Evolutionary conservation across 2,797 vertebrate genomes (phyloP).

Genomic region (Poecilia gillii): DNA sequence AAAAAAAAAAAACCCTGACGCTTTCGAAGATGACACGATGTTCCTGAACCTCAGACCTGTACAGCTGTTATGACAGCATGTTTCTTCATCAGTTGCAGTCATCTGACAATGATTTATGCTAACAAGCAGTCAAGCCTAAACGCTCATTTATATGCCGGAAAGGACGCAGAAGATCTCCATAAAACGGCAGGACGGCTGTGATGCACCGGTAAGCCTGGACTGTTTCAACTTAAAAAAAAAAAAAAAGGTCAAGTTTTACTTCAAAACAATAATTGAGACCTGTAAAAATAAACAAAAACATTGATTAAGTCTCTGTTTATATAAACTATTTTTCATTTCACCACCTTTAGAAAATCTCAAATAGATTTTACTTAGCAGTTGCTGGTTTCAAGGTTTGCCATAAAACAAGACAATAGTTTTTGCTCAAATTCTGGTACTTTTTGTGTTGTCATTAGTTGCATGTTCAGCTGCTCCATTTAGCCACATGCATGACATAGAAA

Average conservation of each 20-base stretch:
- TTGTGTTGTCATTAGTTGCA: neutral
- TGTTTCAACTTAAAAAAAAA: neutral
- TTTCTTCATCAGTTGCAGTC: slow-evolving; percentile 23
- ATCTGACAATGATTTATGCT: slow-evolving; percentile 47
- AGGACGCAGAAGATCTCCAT: slow-evolving; percentile 14
- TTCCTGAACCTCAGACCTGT: slow-evolving; percentile 7
- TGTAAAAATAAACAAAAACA: slow-evolving; percentile 16
- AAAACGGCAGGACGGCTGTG: slow-evolving; percentile 15
- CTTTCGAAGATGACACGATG: slow-evolving; percentile 36
- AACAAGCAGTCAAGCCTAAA: slow-evolving; percentile 28
- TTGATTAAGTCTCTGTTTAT: slow-evolving; percentile 26
- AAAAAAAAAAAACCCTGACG: slow-evolving; percentile 7
- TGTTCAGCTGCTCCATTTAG: neutral
- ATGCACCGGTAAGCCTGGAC: slow-evolving; percentile 21
- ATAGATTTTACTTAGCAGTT: neutral
- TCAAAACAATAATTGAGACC: slow-evolving; percentile 32
- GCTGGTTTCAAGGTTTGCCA: neutral
- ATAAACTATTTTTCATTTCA: slow-evolving; percentile 13
- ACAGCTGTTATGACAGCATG: slow-evolving; percentile 23
- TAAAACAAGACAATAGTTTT: neutral
- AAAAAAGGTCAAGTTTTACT: slow-evolving; percentile 16
- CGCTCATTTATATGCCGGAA: slow-evolving; percentile 27
- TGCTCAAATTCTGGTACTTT: neutral
- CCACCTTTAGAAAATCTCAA: neutral
- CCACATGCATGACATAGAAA: neutral